Evolutionary conservation across 2,113 vertebrate species (phyloP).

Genomic region (Jacana jacana): DNA sequence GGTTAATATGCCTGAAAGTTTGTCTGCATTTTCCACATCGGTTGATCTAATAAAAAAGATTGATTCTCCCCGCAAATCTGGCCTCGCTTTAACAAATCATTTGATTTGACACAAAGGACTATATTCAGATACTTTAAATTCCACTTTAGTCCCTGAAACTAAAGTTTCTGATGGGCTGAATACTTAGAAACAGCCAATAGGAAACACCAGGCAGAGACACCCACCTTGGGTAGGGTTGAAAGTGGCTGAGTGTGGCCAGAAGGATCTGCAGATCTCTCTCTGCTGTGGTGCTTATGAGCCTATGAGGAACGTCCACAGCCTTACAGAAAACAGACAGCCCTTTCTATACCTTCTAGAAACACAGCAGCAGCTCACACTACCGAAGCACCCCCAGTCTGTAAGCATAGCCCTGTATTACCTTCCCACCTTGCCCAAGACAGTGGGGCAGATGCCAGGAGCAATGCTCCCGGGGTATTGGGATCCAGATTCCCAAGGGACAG

Average conservation of each 20-base stretch:
- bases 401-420: neutral
- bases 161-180: slow-evolving; percentile 16
- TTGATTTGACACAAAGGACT: slow-evolving; percentile 59
- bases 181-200: neutral
- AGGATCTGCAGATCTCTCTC: neutral
- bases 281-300: neutral
- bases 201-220: slow-evolving; percentile 39
- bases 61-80: slow-evolving; percentile 52
- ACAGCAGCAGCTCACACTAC: neutral
- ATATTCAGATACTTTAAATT: slow-evolving; percentile 58
- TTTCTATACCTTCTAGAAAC: neutral
- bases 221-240: slow-evolving; percentile 21
- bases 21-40: slow-evolving; percentile 50
- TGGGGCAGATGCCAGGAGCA: neutral
- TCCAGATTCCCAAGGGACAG: neutral
- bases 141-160: slow-evolving; percentile 32
- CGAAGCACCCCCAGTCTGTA: neutral
- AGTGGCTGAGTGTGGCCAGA: neutral
- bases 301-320: rapidly evolving
- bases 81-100: slow-evolving; percentile 61
- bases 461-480: neutral
- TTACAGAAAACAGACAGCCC: neutral
- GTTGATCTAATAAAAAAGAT: slow-evolving; percentile 65
- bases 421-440: neutral
- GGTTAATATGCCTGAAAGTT: slow-evolving; percentile 26